Percentiles rank a stretch among this genome's conserved stretches.
Conservation (phyloP, 2,797 vertebrate species). For the Chrysocyon brachyurus region DNA sequence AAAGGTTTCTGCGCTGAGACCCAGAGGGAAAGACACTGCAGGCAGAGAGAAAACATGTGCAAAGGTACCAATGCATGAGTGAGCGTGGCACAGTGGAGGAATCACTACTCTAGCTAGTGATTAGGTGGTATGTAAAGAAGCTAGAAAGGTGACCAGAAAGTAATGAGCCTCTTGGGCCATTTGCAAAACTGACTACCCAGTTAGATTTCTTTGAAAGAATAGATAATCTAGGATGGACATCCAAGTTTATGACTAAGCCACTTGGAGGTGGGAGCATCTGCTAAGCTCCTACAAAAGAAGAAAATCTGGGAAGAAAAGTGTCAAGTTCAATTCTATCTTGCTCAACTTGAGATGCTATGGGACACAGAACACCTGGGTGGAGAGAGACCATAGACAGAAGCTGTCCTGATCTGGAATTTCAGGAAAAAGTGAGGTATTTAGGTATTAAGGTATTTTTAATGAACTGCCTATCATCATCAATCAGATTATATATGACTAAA, state of each 20-base stretch:
- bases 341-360: neutral
- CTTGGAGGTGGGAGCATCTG: neutral
- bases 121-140: neutral
- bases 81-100: neutral
- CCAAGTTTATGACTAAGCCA: neutral
- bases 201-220: neutral
- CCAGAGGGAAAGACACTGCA: neutral
- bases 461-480: neutral
- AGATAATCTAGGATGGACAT: neutral
- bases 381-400: neutral
- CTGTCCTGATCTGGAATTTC: neutral
- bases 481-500: neutral
- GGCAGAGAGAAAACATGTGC: neutral
- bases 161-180: neutral
- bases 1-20: neutral
- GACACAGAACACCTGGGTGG: neutral
- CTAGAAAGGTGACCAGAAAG: neutral
- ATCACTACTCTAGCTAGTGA: neutral
- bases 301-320: neutral
- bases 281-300: neutral
- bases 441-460: neutral
- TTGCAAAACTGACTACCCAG: neutral
- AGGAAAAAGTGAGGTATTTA: neutral
- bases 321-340: neutral
- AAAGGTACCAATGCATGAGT: neutral